These are phyloP conservation scores for Ctenomys sociabilis DNA, from an alignment of 2,113 vertebrate species.

Conservation along the genomic window DNA sequence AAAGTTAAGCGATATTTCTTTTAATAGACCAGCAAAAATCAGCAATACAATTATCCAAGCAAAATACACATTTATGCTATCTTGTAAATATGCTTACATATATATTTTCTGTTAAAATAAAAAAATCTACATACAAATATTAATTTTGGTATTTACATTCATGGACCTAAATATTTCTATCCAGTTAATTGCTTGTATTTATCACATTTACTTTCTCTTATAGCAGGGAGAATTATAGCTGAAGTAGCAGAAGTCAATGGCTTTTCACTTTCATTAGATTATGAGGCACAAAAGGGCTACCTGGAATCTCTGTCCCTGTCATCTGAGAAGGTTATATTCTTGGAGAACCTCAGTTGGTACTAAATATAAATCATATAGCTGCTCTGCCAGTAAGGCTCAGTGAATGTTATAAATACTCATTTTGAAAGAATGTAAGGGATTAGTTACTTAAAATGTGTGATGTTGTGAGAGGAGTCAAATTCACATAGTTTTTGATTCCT, in stretches of 20 bases:
- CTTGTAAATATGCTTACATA: too few relatives aligned
- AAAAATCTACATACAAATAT: too few relatives aligned
- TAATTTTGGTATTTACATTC: background rate
- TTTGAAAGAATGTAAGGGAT: background rate
- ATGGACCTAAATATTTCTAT: background rate
- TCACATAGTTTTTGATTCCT: background rate
- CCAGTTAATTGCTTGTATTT: background rate
- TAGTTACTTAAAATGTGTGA: background rate
- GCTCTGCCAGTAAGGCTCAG: background rate
- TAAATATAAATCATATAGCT: background rate
- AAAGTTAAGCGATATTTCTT: too few relatives aligned
- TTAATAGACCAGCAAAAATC: too few relatives aligned
- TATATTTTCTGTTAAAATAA: too few relatives aligned
- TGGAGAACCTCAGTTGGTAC: background rate
- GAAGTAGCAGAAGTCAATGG: background rate
- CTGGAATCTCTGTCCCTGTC: background rate
- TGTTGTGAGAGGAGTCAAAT: background rate
- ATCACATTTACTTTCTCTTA: background rate
- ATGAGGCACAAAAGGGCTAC: background rate
- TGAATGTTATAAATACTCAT: background rate
- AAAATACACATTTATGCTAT: too few relatives aligned
- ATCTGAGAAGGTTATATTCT: too few relatives aligned
- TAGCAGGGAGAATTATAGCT: background rate
- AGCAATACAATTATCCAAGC: too few relatives aligned
- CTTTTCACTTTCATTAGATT: background rate